Evolutionary conservation across 2,888 invertebrate genomes (phyloP).

Genomic region (Drosophila affinis): DNA sequence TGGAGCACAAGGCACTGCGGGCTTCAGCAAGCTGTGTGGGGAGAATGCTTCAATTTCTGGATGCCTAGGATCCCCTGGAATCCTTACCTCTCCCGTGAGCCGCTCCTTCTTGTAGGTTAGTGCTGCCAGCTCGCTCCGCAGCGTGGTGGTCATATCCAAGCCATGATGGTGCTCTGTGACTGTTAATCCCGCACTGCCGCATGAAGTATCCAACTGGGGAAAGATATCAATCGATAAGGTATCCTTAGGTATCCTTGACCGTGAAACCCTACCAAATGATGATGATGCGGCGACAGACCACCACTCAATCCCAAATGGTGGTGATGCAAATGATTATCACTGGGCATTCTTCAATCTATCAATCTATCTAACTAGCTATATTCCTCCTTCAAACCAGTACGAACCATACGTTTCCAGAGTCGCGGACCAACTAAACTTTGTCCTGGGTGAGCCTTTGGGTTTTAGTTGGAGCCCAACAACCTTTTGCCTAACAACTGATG

Average conservation of each 20-base stretch:
- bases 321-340: constrained; percentile 80
- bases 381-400: constrained; percentile 42
- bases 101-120: constrained; percentile 93
- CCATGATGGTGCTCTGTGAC: constrained; percentile 77
- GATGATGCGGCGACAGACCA: constrained; percentile 82
- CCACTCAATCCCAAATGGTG: constrained; percentile 72
- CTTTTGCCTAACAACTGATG: constrained; percentile 60
- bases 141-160: constrained; percentile 89
- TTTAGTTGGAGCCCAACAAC: constrained; percentile 23
- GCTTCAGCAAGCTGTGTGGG: constrained; percentile 87
- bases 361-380: constrained; percentile 4
- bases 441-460: neutral
- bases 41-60: rapidly evolving
- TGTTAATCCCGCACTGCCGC: constrained; percentile 62
- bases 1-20: constrained; percentile 88
- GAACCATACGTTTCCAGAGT: constrained; percentile 50
- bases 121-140: constrained; percentile 93
- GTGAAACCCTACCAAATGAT: constrained; percentile 75
- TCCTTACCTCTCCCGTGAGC: constrained; percentile 88
- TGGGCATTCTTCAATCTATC: constrained; percentile 64
- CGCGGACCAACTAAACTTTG: constrained; percentile 30
- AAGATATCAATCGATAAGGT: neutral
- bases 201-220: constrained; percentile 71
- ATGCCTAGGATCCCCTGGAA: rapidly evolving
- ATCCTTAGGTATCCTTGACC: too few relatives aligned